phyloP scores from a whole-genome alignment of 64 coral and sea anemone genomes.

The Catalaphyllia jardinei region DNA sequence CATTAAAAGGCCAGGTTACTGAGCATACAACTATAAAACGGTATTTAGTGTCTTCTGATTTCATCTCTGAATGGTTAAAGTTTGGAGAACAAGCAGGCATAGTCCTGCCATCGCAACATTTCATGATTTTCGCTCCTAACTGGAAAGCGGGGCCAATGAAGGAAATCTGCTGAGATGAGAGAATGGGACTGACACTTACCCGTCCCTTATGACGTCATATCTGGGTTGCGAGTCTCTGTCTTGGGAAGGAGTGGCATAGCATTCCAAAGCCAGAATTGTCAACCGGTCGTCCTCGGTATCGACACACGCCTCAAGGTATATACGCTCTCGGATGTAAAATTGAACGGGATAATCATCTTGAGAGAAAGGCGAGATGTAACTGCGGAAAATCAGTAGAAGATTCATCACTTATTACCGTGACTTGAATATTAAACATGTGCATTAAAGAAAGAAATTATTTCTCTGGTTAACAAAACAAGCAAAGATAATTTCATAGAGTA shows the following conservation, averaged over 20 bases:
- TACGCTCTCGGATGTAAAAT: not conserved
- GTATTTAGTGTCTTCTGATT: no score
- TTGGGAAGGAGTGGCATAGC: slow-evolving; percentile 34
- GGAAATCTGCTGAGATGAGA: no score
- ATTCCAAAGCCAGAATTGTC: slow-evolving; percentile 28
- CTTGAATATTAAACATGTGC: not conserved
- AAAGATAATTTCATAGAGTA: no score
- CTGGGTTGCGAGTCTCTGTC: slow-evolving; percentile 22
- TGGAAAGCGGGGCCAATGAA: no score
- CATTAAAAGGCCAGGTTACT: no score
- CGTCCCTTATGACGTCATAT: slow-evolving; percentile 26
- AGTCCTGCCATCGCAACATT: no score
- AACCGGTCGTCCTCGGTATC: not conserved
- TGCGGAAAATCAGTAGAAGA: not conserved
- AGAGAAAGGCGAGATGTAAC: not conserved
- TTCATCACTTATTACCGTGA: not conserved
- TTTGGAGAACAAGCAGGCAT: no score
- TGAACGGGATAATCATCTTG: not conserved
- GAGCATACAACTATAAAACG: no score
- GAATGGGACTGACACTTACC: not conserved
- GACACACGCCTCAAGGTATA: not conserved
- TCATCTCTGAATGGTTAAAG: no score
- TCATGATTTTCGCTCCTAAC: no score
- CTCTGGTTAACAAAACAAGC: not conserved
- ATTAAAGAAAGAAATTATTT: not conserved